Evolutionary conservation across 1,140 invertebrate species (phyloP).

Genomic region (Batillaria attramentaria): DNA sequence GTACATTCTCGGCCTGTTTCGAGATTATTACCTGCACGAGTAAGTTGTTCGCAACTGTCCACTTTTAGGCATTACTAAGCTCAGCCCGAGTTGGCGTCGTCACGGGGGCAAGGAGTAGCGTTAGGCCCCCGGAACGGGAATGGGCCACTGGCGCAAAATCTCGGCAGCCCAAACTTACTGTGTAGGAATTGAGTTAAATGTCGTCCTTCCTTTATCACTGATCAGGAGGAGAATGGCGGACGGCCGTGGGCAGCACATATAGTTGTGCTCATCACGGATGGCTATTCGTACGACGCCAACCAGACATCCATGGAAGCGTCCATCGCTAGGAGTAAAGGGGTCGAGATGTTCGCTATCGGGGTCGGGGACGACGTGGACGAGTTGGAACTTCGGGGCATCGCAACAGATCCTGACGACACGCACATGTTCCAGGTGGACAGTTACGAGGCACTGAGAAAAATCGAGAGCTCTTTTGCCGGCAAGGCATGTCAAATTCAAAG

Average conservation of each 20-base stretch:
- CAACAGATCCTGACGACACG: constrained; percentile 43
- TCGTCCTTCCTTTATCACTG: too few relatives aligned
- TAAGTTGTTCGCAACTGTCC: too few relatives aligned
- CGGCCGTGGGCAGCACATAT: constrained; percentile 48
- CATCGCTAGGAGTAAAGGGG: constrained; percentile 36
- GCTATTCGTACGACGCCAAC: constrained; percentile 43
- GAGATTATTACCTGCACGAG: too few relatives aligned
- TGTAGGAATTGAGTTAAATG: too few relatives aligned
- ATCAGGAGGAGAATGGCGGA: constrained; percentile 42
- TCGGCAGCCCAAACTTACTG: too few relatives aligned
- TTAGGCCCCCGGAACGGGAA: too few relatives aligned
- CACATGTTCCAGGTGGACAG: constrained; percentile 53
- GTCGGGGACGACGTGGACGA: constrained; percentile 44
- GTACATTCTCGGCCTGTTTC: too few relatives aligned
- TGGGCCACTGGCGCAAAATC: too few relatives aligned
- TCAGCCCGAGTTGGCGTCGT: too few relatives aligned
- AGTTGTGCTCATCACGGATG: constrained; percentile 58
- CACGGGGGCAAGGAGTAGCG: too few relatives aligned
- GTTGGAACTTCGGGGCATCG: constrained; percentile 45
- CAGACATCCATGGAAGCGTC: constrained; percentile 43
- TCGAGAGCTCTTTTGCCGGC: constrained; percentile 38
- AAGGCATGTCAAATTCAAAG: constrained; percentile 45
- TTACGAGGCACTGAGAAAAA: constrained; percentile 42
- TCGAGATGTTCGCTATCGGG: constrained; percentile 54
- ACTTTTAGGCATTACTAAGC: too few relatives aligned